Percentiles rank a stretch among this genome's conserved stretches.
These are phyloP conservation scores for Hirundo rustica DNA, from an alignment of 2,797 vertebrate species.

Conservation along the genomic window DNA sequence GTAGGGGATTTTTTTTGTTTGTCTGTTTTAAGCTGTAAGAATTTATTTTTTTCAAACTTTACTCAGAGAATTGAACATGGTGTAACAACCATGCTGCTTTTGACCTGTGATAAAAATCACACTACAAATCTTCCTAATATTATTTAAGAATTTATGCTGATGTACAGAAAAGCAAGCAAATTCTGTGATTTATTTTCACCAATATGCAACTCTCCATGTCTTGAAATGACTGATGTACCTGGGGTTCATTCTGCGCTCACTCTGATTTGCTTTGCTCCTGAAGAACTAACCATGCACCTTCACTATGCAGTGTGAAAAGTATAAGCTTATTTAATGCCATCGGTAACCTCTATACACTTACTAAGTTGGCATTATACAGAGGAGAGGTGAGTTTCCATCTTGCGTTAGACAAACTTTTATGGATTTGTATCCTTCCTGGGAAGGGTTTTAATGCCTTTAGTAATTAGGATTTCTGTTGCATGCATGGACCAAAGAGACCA, in stretches of 20 bases:
- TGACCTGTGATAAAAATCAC: background rate
- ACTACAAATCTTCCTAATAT: background rate
- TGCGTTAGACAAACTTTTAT: rapidly evolving
- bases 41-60: background rate
- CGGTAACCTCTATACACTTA: background rate
- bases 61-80: rapidly evolving
- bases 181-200: background rate
- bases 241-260: background rate
- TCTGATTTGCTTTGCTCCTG: background rate
- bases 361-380: rapidly evolving
- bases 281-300: background rate
- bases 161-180: background rate
- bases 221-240: background rate
- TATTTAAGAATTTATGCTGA: background rate
- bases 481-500: background rate
- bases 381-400: background rate
- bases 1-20: rapidly evolving
- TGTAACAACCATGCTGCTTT: background rate
- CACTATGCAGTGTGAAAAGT: background rate
- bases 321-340: background rate
- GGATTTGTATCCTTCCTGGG: rapidly evolving
- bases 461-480: background rate
- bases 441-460: background rate
- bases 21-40: background rate
- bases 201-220: background rate